phyloP scores from a whole-genome alignment of 1,140 invertebrate genomes.

The Drosophila bocqueti region DNA sequence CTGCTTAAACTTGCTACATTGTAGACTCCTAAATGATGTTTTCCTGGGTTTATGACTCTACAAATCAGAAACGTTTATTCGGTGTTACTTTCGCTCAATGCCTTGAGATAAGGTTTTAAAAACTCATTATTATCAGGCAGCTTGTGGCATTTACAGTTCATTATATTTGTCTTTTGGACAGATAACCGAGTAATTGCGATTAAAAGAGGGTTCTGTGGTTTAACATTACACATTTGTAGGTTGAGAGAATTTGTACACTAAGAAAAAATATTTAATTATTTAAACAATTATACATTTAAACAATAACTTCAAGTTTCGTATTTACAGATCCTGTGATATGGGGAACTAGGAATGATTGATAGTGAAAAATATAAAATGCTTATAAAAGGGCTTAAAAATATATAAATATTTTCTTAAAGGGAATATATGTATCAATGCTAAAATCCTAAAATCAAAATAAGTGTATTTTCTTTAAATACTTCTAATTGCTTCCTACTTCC shows the following conservation, averaged over 20 bases:
- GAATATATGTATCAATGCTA: neutral
- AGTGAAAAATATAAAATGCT: neutral
- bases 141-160: conserved; percentile 27
- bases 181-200: conserved; percentile 29
- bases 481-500: neutral
- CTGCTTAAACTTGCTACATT: conserved; percentile 24
- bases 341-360: neutral
- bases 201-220: conserved; percentile 18
- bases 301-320: neutral
- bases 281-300: neutral
- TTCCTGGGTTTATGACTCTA: neutral
- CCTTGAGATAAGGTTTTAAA: conserved; percentile 31
- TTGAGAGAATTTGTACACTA: neutral
- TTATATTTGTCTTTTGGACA: conserved; percentile 37
- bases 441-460: neutral
- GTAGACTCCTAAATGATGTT: neutral
- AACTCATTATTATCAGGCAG: conserved; percentile 35
- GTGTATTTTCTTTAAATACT: neutral
- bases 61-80: conserved; percentile 8
- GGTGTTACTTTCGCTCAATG: conserved; percentile 13
- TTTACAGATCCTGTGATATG: neutral
- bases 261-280: neutral
- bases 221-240: conserved; percentile 6
- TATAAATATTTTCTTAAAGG: neutral
- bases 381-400: neutral